These are phyloP conservation scores for Spizaetus ornatus DNA, from an alignment of 2,113 vertebrate species.

Conservation along the genomic window DNA sequence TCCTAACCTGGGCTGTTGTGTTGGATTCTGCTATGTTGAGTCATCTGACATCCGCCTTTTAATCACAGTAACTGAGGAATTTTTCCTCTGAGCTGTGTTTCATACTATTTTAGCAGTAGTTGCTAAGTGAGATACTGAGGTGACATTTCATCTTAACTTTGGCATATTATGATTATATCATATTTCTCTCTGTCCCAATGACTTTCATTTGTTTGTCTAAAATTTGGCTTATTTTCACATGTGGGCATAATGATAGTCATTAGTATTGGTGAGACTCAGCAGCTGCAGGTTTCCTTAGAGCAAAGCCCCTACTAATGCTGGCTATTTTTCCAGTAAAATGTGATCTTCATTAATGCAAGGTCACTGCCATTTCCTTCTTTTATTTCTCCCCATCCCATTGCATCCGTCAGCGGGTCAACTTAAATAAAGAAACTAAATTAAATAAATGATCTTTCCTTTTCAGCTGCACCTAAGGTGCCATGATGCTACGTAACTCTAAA, in stretches of 20 bases:
- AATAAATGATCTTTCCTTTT: background rate
- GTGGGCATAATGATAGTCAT: constrained; percentile 27
- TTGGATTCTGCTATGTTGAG: background rate
- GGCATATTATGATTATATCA: background rate
- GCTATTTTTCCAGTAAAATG: background rate
- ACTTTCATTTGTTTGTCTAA: constrained; percentile 17
- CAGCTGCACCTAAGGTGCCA: background rate
- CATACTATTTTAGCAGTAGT: background rate
- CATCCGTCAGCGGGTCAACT: background rate
- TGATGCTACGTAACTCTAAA: background rate
- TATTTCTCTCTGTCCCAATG: background rate
- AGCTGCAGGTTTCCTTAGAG: constrained; percentile 45
- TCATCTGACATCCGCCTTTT: background rate
- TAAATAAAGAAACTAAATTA: background rate
- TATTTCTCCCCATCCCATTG: background rate
- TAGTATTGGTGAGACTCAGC: constrained; percentile 34
- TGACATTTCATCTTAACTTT: background rate
- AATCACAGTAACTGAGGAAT: background rate
- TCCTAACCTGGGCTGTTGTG: background rate
- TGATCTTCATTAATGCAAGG: constrained; percentile 48
- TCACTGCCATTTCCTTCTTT: constrained; percentile 38
- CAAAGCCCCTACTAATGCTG: background rate
- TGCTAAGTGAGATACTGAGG: background rate
- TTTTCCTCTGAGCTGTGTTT: background rate
- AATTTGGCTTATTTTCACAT: constrained; percentile 39